Evolutionary conservation across 2,888 invertebrate species (phyloP).

Genomic region (Chouioia cunea): DNA sequence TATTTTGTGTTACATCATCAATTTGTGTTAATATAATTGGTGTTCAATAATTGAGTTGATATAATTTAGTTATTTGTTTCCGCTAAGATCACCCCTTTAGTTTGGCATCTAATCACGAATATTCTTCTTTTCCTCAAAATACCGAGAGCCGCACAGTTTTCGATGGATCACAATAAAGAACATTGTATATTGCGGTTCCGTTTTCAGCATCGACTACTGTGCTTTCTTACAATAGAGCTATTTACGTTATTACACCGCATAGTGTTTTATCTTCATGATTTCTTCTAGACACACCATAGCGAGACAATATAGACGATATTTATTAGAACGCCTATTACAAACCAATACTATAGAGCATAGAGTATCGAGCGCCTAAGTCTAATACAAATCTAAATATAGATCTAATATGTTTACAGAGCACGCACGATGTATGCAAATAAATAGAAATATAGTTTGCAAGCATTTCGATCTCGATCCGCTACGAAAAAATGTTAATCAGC

Average conservation of each 20-base stretch:
- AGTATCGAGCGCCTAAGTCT: conserved; percentile 31
- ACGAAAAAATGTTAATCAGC: not conserved
- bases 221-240: conserved; percentile 31
- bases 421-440: conserved; percentile 37
- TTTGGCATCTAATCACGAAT: conserved; percentile 28
- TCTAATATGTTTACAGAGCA: conserved; percentile 36
- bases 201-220: conserved; percentile 44
- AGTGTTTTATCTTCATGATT: conserved; percentile 4
- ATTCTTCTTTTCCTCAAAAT: conserved; percentile 18
- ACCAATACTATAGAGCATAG: conserved; percentile 38
- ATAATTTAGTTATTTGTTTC: conserved; percentile 39
- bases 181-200: conserved; percentile 39
- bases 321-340: conserved; percentile 36
- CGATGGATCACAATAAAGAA: conserved; percentile 41
- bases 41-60: conserved; percentile 39
- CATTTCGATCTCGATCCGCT: conserved; percentile 23
- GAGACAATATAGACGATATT: conserved; percentile 30
- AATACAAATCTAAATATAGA: conserved; percentile 17
- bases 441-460: conserved; percentile 33
- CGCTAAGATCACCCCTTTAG: conserved; percentile 24
- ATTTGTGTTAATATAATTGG: conserved; percentile 30
- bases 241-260: conserved; percentile 11
- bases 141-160: conserved; percentile 48
- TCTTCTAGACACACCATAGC: conserved; percentile 22
- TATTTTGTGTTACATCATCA: conserved; percentile 22